Evolutionary conservation across 2,888 invertebrate genomes (phyloP).

Genomic region (Andrena minutula): DNA sequence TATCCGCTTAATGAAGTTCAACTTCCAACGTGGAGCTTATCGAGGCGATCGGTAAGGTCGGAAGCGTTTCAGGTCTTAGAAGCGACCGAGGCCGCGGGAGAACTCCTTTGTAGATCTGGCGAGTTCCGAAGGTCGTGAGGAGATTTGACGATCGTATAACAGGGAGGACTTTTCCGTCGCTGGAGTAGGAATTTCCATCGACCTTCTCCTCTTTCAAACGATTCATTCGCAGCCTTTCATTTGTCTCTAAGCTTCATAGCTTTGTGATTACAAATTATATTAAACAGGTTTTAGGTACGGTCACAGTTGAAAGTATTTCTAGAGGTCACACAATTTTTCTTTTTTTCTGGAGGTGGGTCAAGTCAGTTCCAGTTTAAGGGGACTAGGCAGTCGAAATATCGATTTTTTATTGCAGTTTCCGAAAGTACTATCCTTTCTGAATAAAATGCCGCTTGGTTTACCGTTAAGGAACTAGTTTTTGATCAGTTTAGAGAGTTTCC

Average conservation of each 20-base stretch:
- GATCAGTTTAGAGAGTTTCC: too few relatives aligned
- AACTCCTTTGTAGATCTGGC: slow-evolving; percentile 10
- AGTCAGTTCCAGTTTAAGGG: neutral
- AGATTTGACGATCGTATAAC: slow-evolving; percentile 1
- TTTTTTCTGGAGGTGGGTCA: neutral
- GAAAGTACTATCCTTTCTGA: too few relatives aligned
- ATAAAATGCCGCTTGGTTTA: too few relatives aligned
- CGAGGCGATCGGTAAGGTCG: slow-evolving; percentile 6
- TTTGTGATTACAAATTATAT: neutral
- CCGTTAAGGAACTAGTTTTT: too few relatives aligned
- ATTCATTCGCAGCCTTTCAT: neutral
- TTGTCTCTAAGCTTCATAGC: neutral
- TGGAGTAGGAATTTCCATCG: neutral
- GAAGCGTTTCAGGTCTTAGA: slow-evolving; percentile 30
- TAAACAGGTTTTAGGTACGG: too few relatives aligned
- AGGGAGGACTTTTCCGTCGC: neutral
- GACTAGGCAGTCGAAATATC: too few relatives aligned
- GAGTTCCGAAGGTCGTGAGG: slow-evolving; percentile 4
- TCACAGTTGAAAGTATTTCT: too few relatives aligned
- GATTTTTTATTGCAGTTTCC: too few relatives aligned
- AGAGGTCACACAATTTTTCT: too few relatives aligned
- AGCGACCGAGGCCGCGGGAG: slow-evolving; percentile 5
- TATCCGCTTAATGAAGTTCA: slow-evolving; percentile 23
- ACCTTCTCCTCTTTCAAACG: slow-evolving; percentile 2
- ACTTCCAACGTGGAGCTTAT: neutral